These are phyloP conservation scores for Tetragonisca angustula DNA, from an alignment of 2,888 invertebrate genomes.

Conservation along the genomic window DNA sequence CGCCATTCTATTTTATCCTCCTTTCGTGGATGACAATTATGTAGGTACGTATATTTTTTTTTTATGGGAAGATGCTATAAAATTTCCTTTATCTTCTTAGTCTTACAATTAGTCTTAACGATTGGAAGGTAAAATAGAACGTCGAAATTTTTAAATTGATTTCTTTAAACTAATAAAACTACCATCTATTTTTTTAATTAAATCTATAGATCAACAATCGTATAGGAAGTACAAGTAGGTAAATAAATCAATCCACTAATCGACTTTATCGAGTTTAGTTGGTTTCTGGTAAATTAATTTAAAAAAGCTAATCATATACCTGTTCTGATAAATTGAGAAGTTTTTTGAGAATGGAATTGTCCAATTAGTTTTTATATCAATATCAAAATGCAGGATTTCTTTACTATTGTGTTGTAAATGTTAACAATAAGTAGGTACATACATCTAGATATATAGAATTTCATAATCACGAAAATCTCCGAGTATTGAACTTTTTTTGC, in stretches of 20 bases:
- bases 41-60: not conserved
- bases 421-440: not conserved
- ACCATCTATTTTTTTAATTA: not conserved
- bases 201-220: not conserved
- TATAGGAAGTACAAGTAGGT: too few species aligned
- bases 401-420: conserved; percentile 30
- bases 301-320: not conserved
- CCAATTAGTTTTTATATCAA: not conserved
- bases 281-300: not conserved
- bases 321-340: not conserved
- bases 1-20: conserved; percentile 20
- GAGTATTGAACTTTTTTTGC: conserved; percentile 19
- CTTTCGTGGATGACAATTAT: conserved; percentile 7
- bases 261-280: not conserved
- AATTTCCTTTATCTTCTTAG: not conserved
- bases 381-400: conserved; percentile 21
- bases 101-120: not conserved
- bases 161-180: not conserved
- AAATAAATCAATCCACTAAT: not conserved
- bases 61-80: not conserved
- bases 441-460: conserved; percentile 5
- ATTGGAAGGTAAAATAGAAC: not conserved
- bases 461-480: conserved; percentile 36
- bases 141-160: not conserved
- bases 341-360: not conserved